These are phyloP conservation scores for Myotis myotis DNA, from an alignment of 2,797 vertebrate species.

Conservation along the genomic window DNA sequence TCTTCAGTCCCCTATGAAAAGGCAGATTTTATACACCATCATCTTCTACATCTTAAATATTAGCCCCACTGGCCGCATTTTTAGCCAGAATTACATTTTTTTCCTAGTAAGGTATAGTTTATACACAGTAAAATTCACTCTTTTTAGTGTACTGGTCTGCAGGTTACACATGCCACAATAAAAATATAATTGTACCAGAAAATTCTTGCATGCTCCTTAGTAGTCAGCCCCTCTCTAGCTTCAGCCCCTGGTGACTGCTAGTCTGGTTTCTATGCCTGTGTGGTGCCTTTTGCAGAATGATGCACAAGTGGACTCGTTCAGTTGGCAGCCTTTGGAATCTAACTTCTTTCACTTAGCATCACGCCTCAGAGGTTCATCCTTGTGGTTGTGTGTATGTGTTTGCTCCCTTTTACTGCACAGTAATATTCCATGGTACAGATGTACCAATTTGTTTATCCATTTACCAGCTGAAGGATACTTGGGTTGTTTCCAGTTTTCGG, in stretches of 20 bases:
- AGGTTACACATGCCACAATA: not conserved
- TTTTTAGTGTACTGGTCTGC: not conserved
- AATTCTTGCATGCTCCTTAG: not conserved
- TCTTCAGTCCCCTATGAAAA: not conserved
- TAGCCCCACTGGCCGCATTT: not conserved
- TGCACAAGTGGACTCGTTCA: not conserved
- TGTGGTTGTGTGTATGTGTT: not conserved
- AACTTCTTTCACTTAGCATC: not conserved
- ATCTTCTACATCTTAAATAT: not conserved
- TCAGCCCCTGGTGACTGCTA: not conserved
- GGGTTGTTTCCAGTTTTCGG: not conserved
- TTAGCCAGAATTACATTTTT: conserved; percentile 15
- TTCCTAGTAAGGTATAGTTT: not conserved
- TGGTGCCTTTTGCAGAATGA: not conserved
- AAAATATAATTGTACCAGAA: not conserved
- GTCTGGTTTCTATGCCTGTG: not conserved
- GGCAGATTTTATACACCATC: not conserved
- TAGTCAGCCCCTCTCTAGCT: not conserved
- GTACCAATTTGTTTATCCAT: not conserved
- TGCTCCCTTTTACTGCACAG: not conserved
- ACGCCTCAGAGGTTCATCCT: not conserved
- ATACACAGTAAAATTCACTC: not conserved
- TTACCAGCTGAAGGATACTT: not conserved
- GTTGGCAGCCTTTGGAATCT: not conserved
- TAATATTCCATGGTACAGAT: no score